phyloP scores from a whole-genome alignment of 2,113 vertebrate genomes.

The Panthera leo region DNA sequence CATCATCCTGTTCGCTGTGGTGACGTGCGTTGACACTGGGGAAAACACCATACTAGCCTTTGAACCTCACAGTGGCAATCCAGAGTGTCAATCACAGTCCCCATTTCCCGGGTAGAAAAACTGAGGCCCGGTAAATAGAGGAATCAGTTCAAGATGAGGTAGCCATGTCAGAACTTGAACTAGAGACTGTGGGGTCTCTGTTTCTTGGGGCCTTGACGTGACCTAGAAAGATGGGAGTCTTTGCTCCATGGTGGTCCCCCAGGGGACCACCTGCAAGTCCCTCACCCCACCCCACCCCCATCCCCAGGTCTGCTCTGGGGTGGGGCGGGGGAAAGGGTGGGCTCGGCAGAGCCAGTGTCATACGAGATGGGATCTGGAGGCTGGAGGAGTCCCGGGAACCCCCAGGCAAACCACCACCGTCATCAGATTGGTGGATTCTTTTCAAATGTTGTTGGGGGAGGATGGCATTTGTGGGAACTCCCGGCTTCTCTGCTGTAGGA shows the following conservation, averaged over 20 bases:
- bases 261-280: not conserved
- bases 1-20: accelerated
- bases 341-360: not conserved
- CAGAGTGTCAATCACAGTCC: not conserved
- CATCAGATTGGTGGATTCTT: not conserved
- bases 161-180: not conserved
- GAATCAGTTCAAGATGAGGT: not conserved
- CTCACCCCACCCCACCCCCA: accelerated
- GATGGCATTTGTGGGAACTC: not conserved
- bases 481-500: accelerated
- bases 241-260: not conserved
- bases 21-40: not conserved
- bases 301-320: not conserved
- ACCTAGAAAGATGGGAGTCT: not conserved
- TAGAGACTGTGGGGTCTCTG: not conserved
- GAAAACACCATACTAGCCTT: not conserved
- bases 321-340: not conserved
- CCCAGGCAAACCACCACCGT: accelerated
- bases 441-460: not conserved
- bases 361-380: not conserved
- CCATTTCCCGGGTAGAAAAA: not conserved
- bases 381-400: not conserved
- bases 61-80: not conserved
- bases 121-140: not conserved
- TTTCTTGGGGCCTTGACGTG: not conserved